Conservation (phyloP, 2,113 vertebrate genomes). For the Capricornis sumatraensis region DNA sequence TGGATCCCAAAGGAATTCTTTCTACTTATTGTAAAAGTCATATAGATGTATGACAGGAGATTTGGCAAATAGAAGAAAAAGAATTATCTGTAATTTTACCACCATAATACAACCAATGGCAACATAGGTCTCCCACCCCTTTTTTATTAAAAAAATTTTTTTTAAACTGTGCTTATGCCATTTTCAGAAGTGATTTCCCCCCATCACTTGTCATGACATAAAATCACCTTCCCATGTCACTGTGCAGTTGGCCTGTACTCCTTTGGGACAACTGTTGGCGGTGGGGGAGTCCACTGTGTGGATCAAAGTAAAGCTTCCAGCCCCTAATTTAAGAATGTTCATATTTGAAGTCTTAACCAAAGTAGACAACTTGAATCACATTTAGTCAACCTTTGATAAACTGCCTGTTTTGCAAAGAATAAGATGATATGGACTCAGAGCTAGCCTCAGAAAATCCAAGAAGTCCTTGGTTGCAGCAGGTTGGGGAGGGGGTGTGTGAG, state of each 20-base stretch:
- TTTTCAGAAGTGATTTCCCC: neutral
- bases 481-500: neutral
- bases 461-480: neutral
- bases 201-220: neutral
- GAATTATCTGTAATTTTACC: neutral
- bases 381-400: constrained; percentile 6
- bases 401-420: constrained; percentile 13
- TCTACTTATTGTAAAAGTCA: neutral
- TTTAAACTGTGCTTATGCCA: neutral
- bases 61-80: constrained; percentile 11
- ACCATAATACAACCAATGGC: neutral
- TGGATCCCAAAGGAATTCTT: neutral
- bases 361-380: neutral
- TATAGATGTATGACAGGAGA: neutral
- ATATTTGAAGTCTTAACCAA: neutral
- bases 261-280: neutral
- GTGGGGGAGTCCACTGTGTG: neutral
- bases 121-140: neutral
- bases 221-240: neutral
- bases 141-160: neutral
- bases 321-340: neutral
- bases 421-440: neutral
- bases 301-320: neutral
- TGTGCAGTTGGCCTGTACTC: neutral
- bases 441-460: constrained; percentile 4